Conservation (phyloP, 2,888 invertebrate species). For the Molanna angustata region DNA sequence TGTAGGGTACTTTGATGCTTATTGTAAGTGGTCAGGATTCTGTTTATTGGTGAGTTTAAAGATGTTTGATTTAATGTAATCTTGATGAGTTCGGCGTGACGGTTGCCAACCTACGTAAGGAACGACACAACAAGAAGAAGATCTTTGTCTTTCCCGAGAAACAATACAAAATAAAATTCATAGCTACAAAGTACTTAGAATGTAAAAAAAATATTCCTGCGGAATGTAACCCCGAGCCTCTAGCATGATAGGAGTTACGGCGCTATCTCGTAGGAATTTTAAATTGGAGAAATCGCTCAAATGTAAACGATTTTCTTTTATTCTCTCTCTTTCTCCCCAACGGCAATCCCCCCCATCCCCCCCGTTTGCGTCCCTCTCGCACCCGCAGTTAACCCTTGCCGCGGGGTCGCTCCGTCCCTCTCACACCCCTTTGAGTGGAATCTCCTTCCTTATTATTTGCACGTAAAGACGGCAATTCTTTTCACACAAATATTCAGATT, state of each 20-base stretch:
- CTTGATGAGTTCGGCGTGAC: no score
- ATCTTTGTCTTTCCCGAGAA: no score
- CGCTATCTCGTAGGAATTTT: slow-evolving; percentile 51
- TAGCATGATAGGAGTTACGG: slow-evolving; percentile 28
- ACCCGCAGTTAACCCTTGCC: not conserved
- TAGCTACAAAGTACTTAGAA: not conserved
- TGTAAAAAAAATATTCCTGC: not conserved
- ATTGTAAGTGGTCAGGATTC: no score
- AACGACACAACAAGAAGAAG: no score
- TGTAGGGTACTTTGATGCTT: no score
- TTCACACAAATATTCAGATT: slow-evolving; percentile 20
- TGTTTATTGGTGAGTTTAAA: no score
- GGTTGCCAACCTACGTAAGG: no score
- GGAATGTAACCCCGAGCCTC: slow-evolving; percentile 18
- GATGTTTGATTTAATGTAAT: no score
- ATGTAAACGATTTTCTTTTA: slow-evolving; percentile 61
- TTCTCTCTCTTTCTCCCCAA: slow-evolving; percentile 37
- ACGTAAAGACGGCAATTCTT: slow-evolving; percentile 29
- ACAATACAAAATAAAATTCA: no score
- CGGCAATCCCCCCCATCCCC: slow-evolving; percentile 47
- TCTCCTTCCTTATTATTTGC: slow-evolving; percentile 28
- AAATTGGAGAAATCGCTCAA: slow-evolving; percentile 62
- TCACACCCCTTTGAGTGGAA: slow-evolving; percentile 38
- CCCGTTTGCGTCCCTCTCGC: slow-evolving; percentile 41
- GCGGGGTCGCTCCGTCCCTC: slow-evolving; percentile 55